Evolutionary conservation across 2,888 invertebrate genomes (phyloP).

Genomic region (Patella pellucida): DNA sequence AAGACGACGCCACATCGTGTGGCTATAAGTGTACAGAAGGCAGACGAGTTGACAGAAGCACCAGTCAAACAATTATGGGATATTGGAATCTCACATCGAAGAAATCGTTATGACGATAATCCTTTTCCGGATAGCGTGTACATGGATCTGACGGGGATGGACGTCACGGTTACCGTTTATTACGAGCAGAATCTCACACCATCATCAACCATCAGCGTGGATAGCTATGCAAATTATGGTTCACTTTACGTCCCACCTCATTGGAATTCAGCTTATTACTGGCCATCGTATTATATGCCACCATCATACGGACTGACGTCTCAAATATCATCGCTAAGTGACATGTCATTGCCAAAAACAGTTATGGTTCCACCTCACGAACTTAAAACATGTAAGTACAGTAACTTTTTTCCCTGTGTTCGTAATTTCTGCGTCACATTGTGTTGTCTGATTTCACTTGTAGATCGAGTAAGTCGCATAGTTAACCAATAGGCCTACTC

Average conservation of each 20-base stretch:
- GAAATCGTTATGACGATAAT: conserved; percentile 36
- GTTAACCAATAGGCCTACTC: too few relatives aligned
- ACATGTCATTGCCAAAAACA: conserved; percentile 52
- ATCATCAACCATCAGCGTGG: conserved; percentile 29
- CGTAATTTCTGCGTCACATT: too few relatives aligned
- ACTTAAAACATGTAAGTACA: conserved; percentile 63
- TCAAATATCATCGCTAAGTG: conserved; percentile 50
- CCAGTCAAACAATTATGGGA: conserved; percentile 48
- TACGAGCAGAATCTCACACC: conserved; percentile 59
- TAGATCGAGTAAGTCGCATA: too few relatives aligned
- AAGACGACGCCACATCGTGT: background rate
- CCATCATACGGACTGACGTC: conserved; percentile 44
- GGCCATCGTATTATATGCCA: conserved; percentile 42
- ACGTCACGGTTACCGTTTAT: conserved; percentile 61
- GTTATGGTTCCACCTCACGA: conserved; percentile 64
- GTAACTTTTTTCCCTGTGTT: too few relatives aligned
- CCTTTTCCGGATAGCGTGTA: conserved; percentile 54
- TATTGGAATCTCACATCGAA: conserved; percentile 48
- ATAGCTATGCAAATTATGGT: conserved; percentile 21
- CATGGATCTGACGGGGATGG: conserved; percentile 65
- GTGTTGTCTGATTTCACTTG: too few relatives aligned
- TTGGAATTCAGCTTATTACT: conserved; percentile 14
- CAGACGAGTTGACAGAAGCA: background rate
- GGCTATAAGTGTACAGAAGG: background rate
- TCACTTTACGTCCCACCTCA: conserved; percentile 15